Evolutionary conservation across 2,888 invertebrate genomes (phyloP).

Genomic region (Agriopis aurantiaria): DNA sequence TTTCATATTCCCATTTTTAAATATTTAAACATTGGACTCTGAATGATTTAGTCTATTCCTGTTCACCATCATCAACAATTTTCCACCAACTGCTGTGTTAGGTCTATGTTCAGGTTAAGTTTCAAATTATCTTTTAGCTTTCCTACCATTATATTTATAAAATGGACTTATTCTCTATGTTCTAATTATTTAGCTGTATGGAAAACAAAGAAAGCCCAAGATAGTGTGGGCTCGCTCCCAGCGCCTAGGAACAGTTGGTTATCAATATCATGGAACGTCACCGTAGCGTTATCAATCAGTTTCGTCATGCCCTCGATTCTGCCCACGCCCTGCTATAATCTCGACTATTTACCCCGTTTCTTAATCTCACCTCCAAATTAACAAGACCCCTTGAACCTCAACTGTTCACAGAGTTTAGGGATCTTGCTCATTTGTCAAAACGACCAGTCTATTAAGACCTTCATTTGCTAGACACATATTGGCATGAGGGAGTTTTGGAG

Average conservation of each 20-base stretch:
- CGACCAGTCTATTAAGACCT: constrained; percentile 48
- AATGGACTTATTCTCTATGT: neutral
- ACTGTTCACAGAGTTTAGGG: constrained; percentile 29
- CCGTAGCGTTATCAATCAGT: constrained; percentile 80
- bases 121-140: neutral
- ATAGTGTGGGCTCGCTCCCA: constrained; percentile 31
- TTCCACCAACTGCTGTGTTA: no score
- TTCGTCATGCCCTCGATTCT: constrained; percentile 80
- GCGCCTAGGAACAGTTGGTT: constrained; percentile 66
- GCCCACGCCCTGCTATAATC: constrained; percentile 77
- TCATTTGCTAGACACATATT: constrained; percentile 31
- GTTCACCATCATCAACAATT: no score
- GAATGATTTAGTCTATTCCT: no score
- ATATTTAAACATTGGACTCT: neutral
- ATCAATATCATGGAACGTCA: constrained; percentile 66
- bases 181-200: constrained; percentile 33
- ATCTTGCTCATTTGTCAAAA: constrained; percentile 47
- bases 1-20: no score
- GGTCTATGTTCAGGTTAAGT: no score
- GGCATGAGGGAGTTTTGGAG: constrained; percentile 48
- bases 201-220: constrained; percentile 38
- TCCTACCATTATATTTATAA: neutral
- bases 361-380: constrained; percentile 69
- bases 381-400: constrained; percentile 44
- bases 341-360: constrained; percentile 65